Evolutionary conservation across 2,113 vertebrate genomes (phyloP).

Genomic region (Aspidoscelis tigris): DNA sequence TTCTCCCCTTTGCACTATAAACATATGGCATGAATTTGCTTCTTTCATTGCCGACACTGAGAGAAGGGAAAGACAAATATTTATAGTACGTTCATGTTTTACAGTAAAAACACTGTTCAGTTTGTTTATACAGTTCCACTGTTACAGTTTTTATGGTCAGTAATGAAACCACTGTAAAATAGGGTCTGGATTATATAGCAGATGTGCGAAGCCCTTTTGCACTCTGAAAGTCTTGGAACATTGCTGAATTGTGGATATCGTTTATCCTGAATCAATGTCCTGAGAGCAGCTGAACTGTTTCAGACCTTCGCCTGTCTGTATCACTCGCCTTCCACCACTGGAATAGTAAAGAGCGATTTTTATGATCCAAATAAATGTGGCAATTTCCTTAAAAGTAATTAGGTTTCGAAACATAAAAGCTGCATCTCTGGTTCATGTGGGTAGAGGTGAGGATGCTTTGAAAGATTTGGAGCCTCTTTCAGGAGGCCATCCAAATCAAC

Average conservation of each 20-base stretch:
- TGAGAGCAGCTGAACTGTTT: constrained; percentile 38
- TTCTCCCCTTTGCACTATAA: constrained; percentile 69
- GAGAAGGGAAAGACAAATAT: constrained; percentile 84
- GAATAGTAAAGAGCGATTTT: constrained; percentile 13
- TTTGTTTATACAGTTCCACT: constrained; percentile 91
- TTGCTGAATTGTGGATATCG: constrained; percentile 44
- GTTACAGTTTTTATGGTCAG: constrained; percentile 85
- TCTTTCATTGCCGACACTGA: constrained; percentile 81
- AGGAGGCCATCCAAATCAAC: constrained; percentile 48
- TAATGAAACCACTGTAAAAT: constrained; percentile 87
- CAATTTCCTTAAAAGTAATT: constrained; percentile 47
- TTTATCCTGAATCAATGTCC: constrained; percentile 20
- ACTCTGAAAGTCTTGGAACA: constrained; percentile 49
- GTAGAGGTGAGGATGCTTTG: constrained; percentile 22
- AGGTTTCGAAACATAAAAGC: constrained; percentile 45
- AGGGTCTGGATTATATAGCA: constrained; percentile 81
- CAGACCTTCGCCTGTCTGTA: constrained; percentile 19
- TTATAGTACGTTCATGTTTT: constrained; percentile 86
- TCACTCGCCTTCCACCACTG: constrained; percentile 20
- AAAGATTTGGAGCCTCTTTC: constrained; percentile 41
- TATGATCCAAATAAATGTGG: constrained; percentile 47
- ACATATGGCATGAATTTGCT: constrained; percentile 84
- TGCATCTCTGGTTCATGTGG: neutral
- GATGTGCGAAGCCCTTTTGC: constrained; percentile 74
- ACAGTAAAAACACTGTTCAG: constrained; percentile 85